Percentiles rank a stretch among this genome's conserved stretches.
Conservation (phyloP, 2,888 invertebrate species). For the Epinotia demarniana region DNA sequence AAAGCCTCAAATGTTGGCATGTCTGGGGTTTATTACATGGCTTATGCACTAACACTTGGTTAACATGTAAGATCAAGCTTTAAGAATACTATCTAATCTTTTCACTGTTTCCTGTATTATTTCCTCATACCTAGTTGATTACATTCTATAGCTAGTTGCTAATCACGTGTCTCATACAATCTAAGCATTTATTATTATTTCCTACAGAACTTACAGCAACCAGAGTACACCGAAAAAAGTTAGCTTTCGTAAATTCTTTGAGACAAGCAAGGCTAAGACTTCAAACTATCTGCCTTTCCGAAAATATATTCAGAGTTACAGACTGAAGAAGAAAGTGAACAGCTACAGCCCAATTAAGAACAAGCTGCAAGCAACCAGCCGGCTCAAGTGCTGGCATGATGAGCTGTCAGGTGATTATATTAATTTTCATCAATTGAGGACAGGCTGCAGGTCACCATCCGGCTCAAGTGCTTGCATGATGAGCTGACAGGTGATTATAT, state of each 20-base stretch:
- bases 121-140: background rate
- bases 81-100: background rate
- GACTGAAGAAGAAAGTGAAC: constrained; percentile 70
- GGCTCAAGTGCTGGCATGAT: constrained; percentile 69
- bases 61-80: constrained; percentile 22
- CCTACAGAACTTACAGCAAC: constrained; percentile 67
- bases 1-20: constrained; percentile 69
- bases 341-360: constrained; percentile 74
- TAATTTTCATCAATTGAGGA: background rate
- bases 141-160: background rate
- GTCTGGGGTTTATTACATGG: constrained; percentile 58
- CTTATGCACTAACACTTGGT: constrained; percentile 47
- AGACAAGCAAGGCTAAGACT: constrained; percentile 77
- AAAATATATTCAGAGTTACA: constrained; percentile 76
- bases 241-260: constrained; percentile 76
- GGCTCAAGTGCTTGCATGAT: constrained; percentile 69
- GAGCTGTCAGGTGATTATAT: constrained; percentile 65
- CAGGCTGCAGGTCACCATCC: constrained; percentile 69
- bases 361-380: constrained; percentile 69
- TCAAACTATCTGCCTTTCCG: constrained; percentile 88
- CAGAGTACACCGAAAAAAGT: constrained; percentile 81
- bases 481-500: constrained; percentile 65
- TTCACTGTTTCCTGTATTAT: background rate
- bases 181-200: constrained; percentile 28
- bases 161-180: background rate